phyloP scores from a whole-genome alignment of 2,888 invertebrate species.

The Dendrolimus houi region DNA sequence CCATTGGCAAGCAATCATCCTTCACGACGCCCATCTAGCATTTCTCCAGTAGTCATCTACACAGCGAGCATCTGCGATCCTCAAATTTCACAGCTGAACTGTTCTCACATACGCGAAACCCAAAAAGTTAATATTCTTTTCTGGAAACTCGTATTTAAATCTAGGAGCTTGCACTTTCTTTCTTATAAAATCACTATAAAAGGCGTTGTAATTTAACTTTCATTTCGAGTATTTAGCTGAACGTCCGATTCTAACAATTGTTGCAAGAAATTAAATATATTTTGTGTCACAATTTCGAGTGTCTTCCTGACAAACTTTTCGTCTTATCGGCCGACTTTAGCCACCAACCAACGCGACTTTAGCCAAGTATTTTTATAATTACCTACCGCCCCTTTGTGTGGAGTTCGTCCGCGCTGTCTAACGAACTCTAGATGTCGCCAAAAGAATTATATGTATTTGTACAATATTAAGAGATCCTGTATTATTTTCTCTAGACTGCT shows the following conservation, averaged over 20 bases:
- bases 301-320: constrained; percentile 31
- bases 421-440: background rate
- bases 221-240: background rate
- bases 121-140: too few relatives aligned
- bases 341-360: constrained; percentile 7
- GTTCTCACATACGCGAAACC: too few relatives aligned
- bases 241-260: background rate
- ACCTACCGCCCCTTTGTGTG: constrained; percentile 16
- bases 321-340: constrained; percentile 21
- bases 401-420: constrained; percentile 11
- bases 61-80: too few relatives aligned
- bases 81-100: too few relatives aligned
- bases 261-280: constrained; percentile 17
- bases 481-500: too few relatives aligned
- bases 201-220: background rate
- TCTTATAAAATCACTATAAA: background rate
- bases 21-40: too few relatives aligned
- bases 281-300: constrained; percentile 22
- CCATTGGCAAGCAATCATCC: too few relatives aligned
- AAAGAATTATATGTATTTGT: too few relatives aligned
- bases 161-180: too few relatives aligned
- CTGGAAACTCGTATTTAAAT: too few relatives aligned
- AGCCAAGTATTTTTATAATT: constrained; percentile 29
- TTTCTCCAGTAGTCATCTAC: too few relatives aligned
- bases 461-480: too few relatives aligned